These are phyloP conservation scores for Pedionomus torquatus DNA, from an alignment of 2,113 vertebrate species.

Conservation along the genomic window DNA sequence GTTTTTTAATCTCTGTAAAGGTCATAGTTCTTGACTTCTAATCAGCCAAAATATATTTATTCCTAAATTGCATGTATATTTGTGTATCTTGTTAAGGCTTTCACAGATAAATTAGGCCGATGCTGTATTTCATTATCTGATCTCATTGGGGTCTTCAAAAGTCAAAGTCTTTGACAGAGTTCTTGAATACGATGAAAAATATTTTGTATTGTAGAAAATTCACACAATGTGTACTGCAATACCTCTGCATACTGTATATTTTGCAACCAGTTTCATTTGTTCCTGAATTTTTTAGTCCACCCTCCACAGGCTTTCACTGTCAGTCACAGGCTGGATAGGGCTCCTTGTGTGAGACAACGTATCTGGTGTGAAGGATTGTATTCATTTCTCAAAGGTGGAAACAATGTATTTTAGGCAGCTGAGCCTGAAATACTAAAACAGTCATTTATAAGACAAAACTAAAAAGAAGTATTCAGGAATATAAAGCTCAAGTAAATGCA, in stretches of 20 bases:
- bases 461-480: background rate
- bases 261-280: constrained; percentile 47
- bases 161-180: background rate
- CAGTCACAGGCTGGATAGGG: background rate
- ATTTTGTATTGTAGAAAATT: background rate
- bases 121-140: background rate
- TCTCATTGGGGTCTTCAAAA: constrained; percentile 2
- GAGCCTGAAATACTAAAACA: background rate
- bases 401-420: background rate
- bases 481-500: background rate
- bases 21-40: constrained; percentile 49
- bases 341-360: constrained; percentile 14
- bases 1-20: constrained; percentile 36
- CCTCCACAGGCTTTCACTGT: background rate
- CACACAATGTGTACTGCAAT: background rate
- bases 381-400: constrained; percentile 4
- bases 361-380: background rate
- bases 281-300: constrained; percentile 46
- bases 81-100: constrained; percentile 9
- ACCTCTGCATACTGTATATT: constrained; percentile 38
- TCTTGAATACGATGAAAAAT: background rate
- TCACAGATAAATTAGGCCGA: background rate
- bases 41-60: constrained; percentile 49
- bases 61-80: background rate
- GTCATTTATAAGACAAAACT: background rate